Conservation (phyloP, 2,113 vertebrate genomes). For the Lycocorax pyrrhopterus region DNA sequence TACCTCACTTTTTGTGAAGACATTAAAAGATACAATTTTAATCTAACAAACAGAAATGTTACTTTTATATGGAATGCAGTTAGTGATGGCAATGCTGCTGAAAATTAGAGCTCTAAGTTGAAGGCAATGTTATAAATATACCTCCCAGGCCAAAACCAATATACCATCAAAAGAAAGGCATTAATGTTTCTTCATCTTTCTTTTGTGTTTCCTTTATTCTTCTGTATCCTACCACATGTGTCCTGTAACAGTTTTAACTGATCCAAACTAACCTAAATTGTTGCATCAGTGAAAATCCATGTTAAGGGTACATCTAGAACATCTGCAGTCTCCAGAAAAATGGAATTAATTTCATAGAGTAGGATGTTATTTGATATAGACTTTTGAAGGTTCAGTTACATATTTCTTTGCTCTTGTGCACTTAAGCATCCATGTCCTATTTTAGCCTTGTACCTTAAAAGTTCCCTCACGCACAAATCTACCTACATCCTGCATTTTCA, state of each 20-base stretch:
- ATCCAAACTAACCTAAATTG: not conserved
- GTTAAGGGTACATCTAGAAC: not conserved
- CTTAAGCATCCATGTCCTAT: not conserved
- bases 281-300: not conserved
- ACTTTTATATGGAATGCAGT: not conserved
- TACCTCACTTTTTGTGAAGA: not conserved
- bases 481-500: not conserved
- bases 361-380: not conserved
- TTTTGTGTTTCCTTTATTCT: not conserved
- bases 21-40: not conserved
- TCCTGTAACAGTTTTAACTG: not conserved
- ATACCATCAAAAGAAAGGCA: not conserved
- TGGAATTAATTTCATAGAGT: not conserved
- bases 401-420: not conserved
- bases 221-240: fast-evolving
- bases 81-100: not conserved
- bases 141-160: not conserved
- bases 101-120: not conserved
- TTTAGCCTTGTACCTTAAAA: not conserved
- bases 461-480: not conserved
- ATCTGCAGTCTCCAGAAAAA: not conserved
- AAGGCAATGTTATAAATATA: not conserved
- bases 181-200: not conserved
- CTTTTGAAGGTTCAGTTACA: not conserved
- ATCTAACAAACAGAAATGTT: not conserved